These are phyloP conservation scores for Cenopis cana DNA, from an alignment of 2,888 invertebrate species.

Conservation along the genomic window DNA sequence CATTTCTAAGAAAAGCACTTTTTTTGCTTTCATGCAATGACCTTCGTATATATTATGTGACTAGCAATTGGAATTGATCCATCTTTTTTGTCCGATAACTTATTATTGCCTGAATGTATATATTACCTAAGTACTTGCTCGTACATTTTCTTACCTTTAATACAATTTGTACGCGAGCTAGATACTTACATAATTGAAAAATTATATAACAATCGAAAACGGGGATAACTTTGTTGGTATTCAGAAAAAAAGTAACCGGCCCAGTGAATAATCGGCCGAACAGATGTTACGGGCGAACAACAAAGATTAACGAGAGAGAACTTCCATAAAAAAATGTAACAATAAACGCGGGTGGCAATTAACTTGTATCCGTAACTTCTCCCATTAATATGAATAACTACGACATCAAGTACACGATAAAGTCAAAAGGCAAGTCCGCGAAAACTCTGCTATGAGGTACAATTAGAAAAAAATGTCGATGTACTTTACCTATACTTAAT, in stretches of 20 bases:
- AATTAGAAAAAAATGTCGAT: not conserved
- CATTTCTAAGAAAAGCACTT: conserved; percentile 1
- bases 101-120: not conserved
- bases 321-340: conserved; percentile 60
- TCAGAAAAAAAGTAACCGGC: conserved; percentile 58
- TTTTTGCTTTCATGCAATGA: too few relatives aligned
- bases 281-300: conserved; percentile 72
- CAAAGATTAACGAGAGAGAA: conserved; percentile 70
- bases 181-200: too few relatives aligned
- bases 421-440: conserved; percentile 1
- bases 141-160: not conserved
- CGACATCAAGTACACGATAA: conserved; percentile 38
- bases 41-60: too few relatives aligned
- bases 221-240: conserved; percentile 52
- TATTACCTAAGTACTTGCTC: not conserved
- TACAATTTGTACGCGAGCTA: not conserved
- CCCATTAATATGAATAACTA: conserved; percentile 45
- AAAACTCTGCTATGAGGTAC: conserved; percentile 1
- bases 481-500: conserved; percentile 48
- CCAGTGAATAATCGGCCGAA: conserved; percentile 71
- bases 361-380: conserved; percentile 48
- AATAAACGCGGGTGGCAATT: conserved; percentile 53
- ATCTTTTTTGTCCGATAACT: conserved; percentile 4
- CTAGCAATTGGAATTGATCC: conserved; percentile 4
- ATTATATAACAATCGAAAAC: conserved; percentile 50